Percentiles rank a stretch among this genome's conserved stretches.
Evolutionary conservation across 1,140 invertebrate genomes (phyloP).

Genomic region (Eurytemora carolleeae): DNA sequence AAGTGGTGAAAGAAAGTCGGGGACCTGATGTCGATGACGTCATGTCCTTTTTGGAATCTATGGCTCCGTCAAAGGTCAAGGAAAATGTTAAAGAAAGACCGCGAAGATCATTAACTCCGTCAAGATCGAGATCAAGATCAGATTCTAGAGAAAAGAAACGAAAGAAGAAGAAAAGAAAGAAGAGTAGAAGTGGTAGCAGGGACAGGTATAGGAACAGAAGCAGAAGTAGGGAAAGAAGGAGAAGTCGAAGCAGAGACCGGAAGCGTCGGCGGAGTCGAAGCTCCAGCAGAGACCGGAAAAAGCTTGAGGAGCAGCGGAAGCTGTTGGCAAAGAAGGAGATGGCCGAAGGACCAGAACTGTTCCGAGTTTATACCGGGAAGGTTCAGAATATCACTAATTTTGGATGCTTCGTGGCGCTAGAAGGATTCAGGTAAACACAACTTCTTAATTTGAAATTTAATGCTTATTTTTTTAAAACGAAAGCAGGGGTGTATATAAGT

Average conservation of each 20-base stretch:
- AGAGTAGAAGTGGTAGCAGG: constrained; percentile 20
- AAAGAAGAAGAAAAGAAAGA: constrained; percentile 22
- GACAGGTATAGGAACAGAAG: constrained; percentile 22
- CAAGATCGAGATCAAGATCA: constrained; percentile 9
- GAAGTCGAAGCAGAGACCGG: constrained; percentile 23
- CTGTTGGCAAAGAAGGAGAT: constrained; percentile 16
- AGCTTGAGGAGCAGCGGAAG: not conserved
- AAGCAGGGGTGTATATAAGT: too few relatives aligned
- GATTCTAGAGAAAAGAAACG: not conserved
- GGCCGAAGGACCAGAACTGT: constrained; percentile 2
- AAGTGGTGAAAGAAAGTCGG: constrained; percentile 23
- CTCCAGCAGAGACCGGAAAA: constrained; percentile 8
- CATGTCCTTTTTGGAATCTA: constrained; percentile 69
- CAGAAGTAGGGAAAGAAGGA: constrained; percentile 21
- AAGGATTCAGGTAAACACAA: constrained; percentile 57
- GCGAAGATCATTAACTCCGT: not conserved
- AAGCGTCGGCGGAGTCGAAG: constrained; percentile 19
- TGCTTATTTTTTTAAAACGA: too few relatives aligned
- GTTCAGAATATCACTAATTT: constrained; percentile 90
- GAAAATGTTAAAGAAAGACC: constrained; percentile 12
- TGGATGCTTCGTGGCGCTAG: constrained; percentile 91
- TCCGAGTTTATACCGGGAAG: constrained; percentile 41
- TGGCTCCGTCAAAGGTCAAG: constrained; percentile 41
- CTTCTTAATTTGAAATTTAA: too few relatives aligned
- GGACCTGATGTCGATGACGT: constrained; percentile 53